phyloP scores from a whole-genome alignment of 2,888 invertebrate genomes.

The Amblyjoppa proteus region DNA sequence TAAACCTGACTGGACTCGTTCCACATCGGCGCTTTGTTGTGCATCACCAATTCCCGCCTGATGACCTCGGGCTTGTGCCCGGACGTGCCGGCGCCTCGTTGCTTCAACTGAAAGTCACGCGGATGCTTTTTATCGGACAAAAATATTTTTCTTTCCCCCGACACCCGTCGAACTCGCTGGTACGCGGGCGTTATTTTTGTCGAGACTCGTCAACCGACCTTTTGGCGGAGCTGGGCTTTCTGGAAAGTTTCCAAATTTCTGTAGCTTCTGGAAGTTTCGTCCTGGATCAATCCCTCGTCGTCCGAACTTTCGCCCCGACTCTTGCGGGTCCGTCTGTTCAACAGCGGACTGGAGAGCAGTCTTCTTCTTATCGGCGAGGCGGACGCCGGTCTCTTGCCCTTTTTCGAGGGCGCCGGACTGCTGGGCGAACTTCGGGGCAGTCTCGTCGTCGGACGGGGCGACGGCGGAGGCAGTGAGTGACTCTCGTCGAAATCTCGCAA shows the following conservation, averaged over 20 bases:
- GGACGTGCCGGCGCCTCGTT: slow-evolving; percentile 76
- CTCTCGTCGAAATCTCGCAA: slow-evolving; percentile 83
- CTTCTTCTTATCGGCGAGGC: slow-evolving; percentile 92
- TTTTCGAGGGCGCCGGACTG: slow-evolving; percentile 90
- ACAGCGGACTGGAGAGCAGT: slow-evolving; percentile 93
- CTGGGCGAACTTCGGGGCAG: slow-evolving; percentile 92
- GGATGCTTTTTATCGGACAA: slow-evolving; percentile 61
- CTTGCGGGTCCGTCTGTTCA: slow-evolving; percentile 91
- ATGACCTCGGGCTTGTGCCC: slow-evolving; percentile 79
- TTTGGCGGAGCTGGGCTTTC: slow-evolving; percentile 95
- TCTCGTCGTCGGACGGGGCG: slow-evolving; percentile 84
- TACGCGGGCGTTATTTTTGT: neutral
- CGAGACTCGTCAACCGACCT: slow-evolving; percentile 87
- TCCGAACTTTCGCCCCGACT: slow-evolving; percentile 94
- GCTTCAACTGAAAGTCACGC: slow-evolving; percentile 88
- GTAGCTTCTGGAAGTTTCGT: slow-evolving; percentile 89
- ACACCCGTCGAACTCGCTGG: neutral
- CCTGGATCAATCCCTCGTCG: slow-evolving; percentile 89
- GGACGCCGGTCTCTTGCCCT: slow-evolving; percentile 91
- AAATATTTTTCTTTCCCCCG: slow-evolving; percentile 35
- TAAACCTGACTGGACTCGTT: slow-evolving; percentile 99
- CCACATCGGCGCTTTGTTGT: slow-evolving; percentile 99
- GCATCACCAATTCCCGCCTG: slow-evolving; percentile 94
- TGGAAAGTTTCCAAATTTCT: slow-evolving; percentile 96
- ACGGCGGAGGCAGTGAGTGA: slow-evolving; percentile 83